Conservation (phyloP, 2,113 vertebrate species). For the Xiphophorus maculatus region DNA sequence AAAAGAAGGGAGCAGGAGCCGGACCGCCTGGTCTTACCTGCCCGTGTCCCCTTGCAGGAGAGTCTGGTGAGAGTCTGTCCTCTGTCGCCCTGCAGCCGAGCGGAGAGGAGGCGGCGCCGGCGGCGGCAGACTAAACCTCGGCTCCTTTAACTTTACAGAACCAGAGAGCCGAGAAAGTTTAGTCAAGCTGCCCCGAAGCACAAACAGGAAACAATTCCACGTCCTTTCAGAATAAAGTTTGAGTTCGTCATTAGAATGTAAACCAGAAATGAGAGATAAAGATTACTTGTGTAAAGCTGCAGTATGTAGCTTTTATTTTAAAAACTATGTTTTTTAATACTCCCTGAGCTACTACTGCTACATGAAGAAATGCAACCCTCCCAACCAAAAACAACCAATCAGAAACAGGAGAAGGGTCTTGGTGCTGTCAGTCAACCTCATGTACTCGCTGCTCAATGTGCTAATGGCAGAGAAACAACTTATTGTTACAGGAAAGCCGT, state of each 20-base stretch:
- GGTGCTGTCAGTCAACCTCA: too few relatives aligned
- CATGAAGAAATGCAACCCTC: too few relatives aligned
- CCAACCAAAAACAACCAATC: too few relatives aligned
- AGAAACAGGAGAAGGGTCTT: too few relatives aligned
- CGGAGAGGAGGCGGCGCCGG: constrained; percentile 62
- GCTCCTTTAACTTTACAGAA: constrained; percentile 52
- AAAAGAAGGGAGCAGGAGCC: not conserved
- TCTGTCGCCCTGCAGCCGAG: constrained; percentile 43
- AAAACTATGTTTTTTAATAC: too few relatives aligned
- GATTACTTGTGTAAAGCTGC: not conserved
- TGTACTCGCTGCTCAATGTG: too few relatives aligned
- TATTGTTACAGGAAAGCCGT: too few relatives aligned
- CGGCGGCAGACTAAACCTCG: constrained; percentile 61
- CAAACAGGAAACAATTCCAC: not conserved
- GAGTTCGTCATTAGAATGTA: not conserved
- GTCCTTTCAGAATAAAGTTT: constrained; percentile 31
- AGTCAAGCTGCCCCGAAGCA: not conserved
- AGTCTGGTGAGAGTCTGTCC: constrained; percentile 36
- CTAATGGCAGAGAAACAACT: too few relatives aligned
- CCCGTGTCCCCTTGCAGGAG: constrained; percentile 22
- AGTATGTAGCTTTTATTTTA: too few relatives aligned
- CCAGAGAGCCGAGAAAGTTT: not conserved
- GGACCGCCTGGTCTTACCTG: constrained; percentile 49
- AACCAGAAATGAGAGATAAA: not conserved
- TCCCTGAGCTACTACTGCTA: too few relatives aligned